phyloP scores from a whole-genome alignment of 2,113 vertebrate genomes.

The Regulus satrapa region DNA sequence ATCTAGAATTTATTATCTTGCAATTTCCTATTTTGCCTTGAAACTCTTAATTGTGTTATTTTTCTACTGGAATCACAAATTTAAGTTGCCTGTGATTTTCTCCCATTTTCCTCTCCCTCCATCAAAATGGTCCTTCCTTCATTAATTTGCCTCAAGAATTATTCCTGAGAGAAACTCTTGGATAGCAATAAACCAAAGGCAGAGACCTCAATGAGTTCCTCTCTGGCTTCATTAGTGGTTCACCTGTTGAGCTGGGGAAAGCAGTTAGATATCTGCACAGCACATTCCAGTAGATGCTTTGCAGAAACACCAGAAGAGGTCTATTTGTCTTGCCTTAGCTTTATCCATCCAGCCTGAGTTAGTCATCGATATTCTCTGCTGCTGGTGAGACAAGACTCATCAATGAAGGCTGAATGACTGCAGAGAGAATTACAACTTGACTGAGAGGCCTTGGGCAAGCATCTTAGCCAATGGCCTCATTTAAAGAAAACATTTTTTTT shows the following conservation, averaged over 20 bases:
- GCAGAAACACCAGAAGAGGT: background rate
- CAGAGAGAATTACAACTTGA: background rate
- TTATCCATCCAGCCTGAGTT: background rate
- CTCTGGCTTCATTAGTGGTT: background rate
- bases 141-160: background rate
- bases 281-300: background rate
- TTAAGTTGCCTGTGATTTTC: background rate
- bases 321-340: background rate
- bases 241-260: background rate
- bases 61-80: background rate
- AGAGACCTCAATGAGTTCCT: background rate
- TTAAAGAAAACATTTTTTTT: background rate
- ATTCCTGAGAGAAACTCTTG: background rate
- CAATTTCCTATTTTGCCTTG: background rate
- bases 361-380: fast-evolving
- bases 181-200: background rate
- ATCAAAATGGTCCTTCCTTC: background rate
- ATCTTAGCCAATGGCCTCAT: background rate
- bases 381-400: background rate
- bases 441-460: background rate
- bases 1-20: background rate
- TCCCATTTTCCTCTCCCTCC: background rate
- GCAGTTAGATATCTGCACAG: background rate
- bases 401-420: background rate
- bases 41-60: background rate